Evolutionary conservation across 2,113 vertebrate species (phyloP).

Genomic region (Pelobates fuscus): DNA sequence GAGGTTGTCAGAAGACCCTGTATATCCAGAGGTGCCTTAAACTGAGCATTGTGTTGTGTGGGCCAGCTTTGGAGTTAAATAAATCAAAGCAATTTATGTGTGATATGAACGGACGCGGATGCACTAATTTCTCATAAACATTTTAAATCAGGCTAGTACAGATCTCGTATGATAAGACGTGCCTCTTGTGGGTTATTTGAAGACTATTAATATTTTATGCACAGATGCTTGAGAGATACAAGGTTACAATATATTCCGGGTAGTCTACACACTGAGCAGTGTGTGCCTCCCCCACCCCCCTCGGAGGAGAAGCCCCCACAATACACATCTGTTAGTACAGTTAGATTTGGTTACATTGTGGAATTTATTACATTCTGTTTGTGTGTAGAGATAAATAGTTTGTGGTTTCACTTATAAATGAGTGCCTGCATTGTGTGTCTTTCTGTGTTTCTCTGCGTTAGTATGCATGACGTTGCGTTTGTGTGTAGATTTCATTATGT

Average conservation of each 20-base stretch:
- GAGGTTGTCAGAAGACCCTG: too few relatives aligned
- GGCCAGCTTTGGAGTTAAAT: slow-evolving; percentile 10
- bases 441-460: slow-evolving; percentile 2
- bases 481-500: too few relatives aligned
- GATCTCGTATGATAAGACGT: slow-evolving; percentile 18
- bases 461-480: neutral
- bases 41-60: too few relatives aligned
- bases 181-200: slow-evolving; percentile 26
- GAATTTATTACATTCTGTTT: neutral
- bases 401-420: neutral
- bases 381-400: neutral
- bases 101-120: slow-evolving; percentile 24
- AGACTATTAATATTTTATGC: slow-evolving; percentile 40
- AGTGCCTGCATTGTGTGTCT: neutral
- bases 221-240: slow-evolving; percentile 34
- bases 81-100: slow-evolving; percentile 38
- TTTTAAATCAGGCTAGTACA: slow-evolving; percentile 34
- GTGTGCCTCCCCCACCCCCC: neutral
- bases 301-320: neutral
- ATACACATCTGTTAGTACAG: neutral
- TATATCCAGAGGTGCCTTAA: too few relatives aligned
- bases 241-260: slow-evolving; percentile 12
- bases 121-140: slow-evolving; percentile 35
- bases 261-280: neutral
- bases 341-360: slow-evolving; percentile 9